Evolutionary conservation across 1,140 invertebrate genomes (phyloP), one percentile per base, ranked within the genome.

Genomic region (Carcinoscorpius rotundicauda): DNA sequence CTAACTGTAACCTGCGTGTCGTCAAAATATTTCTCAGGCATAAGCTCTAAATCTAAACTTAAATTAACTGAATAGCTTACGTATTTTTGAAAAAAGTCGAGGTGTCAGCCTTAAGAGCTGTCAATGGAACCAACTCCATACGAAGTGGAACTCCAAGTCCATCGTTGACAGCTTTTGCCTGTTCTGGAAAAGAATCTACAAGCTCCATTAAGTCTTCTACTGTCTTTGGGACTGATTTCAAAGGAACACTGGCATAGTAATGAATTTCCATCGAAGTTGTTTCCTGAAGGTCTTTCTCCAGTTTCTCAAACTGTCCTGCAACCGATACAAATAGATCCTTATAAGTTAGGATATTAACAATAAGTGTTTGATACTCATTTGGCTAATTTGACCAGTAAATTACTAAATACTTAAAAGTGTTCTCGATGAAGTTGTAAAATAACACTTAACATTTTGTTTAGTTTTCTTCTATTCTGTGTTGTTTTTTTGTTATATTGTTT

Each of bases 41-140:
- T 29, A 29, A 29, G 29, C 29, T 2, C 29, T 29, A 29, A 29
- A 29, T 2, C 29, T 29, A 29, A 29, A 29, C 29, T 29, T 29
- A 29, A 49, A 6, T 60, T 8, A 9, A 9, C 59, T 6, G 5
- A 56, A 6, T 9, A 9, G 62, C 60, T 48, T 59, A 66, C 67
- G 64, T 63, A 10, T 58, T 64, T 48, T 66, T 60, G 5, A 68
- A 11, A 9, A 52, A 66, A 51, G 61, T 49, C 2, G 62, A 58
- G 48, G 63, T 8, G 9, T 65, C 53, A 3, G 55, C 3, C n/a
- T 66, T 62, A 3, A 68, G 50, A 6, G 67, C 64, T 5, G 64
- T 57, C 8, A 68, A 51, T 3, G 67, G 67, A 11, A 68, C 65
- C 5, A 68, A 60, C 29, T 68, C 67, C 67, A 68, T 68, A 49